These are phyloP conservation scores for Rana temporaria DNA, from an alignment of 2,113 vertebrate species.

Conservation along the genomic window DNA sequence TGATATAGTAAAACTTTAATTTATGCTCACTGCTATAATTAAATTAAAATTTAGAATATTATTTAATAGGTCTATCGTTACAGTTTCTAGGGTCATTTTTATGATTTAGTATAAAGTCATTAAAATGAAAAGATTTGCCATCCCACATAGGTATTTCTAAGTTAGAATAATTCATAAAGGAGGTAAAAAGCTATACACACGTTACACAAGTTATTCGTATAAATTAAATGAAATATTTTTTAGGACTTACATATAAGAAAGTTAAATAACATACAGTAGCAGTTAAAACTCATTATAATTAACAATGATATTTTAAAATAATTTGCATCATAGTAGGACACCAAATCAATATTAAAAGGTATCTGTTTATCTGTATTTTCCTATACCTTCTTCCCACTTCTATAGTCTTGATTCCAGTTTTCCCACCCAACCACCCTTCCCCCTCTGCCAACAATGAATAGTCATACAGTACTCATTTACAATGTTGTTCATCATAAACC, in stretches of 20 bases:
- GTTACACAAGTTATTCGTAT: background rate
- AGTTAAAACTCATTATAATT: slow-evolving; percentile 10
- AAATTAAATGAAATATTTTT: slow-evolving; percentile 14
- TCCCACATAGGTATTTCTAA: background rate
- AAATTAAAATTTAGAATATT: slow-evolving; percentile 32
- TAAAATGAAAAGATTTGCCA: slow-evolving; percentile 11
- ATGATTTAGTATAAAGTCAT: slow-evolving; percentile 13
- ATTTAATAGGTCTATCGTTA: slow-evolving; percentile 35
- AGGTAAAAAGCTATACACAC: background rate
- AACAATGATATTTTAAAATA: background rate
- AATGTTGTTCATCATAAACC: no score
- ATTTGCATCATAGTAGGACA: slow-evolving; percentile 4
- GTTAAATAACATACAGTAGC: background rate
- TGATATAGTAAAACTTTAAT: slow-evolving; percentile 32
- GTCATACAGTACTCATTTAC: no score
- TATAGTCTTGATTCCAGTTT: no score
- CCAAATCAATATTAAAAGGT: slow-evolving; percentile 15
- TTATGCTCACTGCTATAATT: slow-evolving; percentile 19
- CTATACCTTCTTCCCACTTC: no score
- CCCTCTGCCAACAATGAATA: no score
- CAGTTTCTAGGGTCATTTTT: slow-evolving; percentile 30
- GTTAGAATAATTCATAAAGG: slow-evolving; percentile 24
- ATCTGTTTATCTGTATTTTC: no score
- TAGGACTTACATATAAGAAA: background rate
- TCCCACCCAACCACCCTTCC: no score